phyloP scores from a whole-genome alignment of 2,113 vertebrate genomes.

The Isurus oxyrinchus region DNA sequence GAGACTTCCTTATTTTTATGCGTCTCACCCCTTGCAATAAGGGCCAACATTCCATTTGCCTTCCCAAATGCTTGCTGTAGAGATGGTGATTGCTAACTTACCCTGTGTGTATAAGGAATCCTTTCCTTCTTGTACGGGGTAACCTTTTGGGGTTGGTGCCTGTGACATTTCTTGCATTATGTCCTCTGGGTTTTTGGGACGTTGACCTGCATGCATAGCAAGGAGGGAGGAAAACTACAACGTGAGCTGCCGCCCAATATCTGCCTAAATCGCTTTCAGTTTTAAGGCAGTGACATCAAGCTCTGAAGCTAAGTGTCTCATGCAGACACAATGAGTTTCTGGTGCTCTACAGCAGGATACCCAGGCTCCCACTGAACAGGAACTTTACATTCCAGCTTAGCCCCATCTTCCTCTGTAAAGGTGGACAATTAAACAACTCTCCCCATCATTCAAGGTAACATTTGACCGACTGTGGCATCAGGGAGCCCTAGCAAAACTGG shows the following conservation, averaged over 20 bases:
- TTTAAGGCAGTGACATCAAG: not conserved
- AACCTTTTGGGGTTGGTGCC: constrained; percentile 93
- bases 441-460: no score
- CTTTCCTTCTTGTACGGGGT: constrained; percentile 98
- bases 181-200: constrained; percentile 93
- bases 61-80: no score
- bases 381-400: not conserved
- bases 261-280: rapidly evolving
- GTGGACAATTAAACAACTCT: no score
- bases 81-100: constrained; percentile 45
- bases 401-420: no score
- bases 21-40: no score
- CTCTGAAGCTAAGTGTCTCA: not conserved
- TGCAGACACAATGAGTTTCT: not conserved
- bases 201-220: constrained; percentile 73
- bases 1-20: no score
- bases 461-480: no score
- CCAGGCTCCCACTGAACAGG: not conserved
- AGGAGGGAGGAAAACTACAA: not conserved
- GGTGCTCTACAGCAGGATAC: not conserved
- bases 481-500: no score
- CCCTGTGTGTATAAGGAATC: constrained; percentile 95
- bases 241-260: rapidly evolving
- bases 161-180: constrained; percentile 94
- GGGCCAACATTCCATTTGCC: no score